Conservation (phyloP, 2,797 vertebrate species). For the Catamblyrhynchus diadema region DNA sequence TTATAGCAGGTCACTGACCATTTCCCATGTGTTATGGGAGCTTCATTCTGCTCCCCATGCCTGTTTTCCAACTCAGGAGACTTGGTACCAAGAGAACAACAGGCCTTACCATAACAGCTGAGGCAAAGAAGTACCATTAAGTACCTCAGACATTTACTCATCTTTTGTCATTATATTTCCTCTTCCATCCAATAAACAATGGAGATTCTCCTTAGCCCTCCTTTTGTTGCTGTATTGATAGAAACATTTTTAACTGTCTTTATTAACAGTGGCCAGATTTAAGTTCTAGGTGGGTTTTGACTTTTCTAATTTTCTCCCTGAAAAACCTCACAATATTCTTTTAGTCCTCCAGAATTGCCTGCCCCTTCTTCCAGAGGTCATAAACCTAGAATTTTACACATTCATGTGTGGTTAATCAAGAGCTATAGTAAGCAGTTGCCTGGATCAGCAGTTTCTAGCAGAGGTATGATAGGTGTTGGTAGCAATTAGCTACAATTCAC, state of each 20-base stretch:
- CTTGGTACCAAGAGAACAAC: accelerated
- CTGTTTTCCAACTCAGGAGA: not conserved
- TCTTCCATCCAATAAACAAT: not conserved
- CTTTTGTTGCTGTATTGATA: not conserved
- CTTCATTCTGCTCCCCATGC: not conserved
- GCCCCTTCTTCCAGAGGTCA: not conserved
- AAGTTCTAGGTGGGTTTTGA: not conserved
- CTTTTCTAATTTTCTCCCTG: not conserved
- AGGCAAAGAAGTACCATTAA: not conserved
- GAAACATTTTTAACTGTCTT: not conserved
- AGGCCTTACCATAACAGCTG: accelerated
- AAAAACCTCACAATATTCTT: not conserved
- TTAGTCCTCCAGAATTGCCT: not conserved
- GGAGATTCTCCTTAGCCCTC: not conserved
- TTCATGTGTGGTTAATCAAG: not conserved
- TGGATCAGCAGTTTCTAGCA: not conserved
- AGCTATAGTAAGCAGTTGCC: not conserved
- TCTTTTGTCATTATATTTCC: not conserved
- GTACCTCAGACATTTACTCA: not conserved
- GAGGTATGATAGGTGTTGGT: not conserved
- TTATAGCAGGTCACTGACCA: not conserved
- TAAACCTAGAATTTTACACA: not conserved
- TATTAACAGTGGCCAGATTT: not conserved
- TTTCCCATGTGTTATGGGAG: not conserved
- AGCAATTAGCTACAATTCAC: not conserved